These are phyloP conservation scores for Neodiprion virginianus DNA, from an alignment of 1,140 invertebrate genomes.

Conservation along the genomic window DNA sequence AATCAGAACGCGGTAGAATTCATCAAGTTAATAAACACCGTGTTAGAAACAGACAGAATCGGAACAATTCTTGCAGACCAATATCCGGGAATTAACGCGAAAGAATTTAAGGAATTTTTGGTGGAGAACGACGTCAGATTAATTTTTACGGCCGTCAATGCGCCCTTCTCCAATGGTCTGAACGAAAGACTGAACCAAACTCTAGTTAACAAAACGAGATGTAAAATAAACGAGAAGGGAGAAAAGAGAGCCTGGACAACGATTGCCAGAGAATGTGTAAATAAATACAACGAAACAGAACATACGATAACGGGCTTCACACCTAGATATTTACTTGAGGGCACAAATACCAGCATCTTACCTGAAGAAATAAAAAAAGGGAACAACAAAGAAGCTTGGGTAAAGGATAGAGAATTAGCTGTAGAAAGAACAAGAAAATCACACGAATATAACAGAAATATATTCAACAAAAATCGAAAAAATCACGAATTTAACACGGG, in stretches of 20 bases:
- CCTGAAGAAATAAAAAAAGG: constrained; percentile 21
- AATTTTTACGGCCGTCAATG: constrained; percentile 28
- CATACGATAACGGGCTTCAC: constrained; percentile 21
- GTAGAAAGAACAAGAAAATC: constrained; percentile 16
- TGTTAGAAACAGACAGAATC: constrained; percentile 26
- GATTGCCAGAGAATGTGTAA: constrained; percentile 20
- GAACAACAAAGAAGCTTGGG: constrained; percentile 4
- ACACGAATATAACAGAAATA: constrained; percentile 21
- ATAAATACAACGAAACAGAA: constrained; percentile 24
- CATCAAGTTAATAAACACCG: constrained; percentile 23
- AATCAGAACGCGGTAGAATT: constrained; percentile 22
- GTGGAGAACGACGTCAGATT: constrained; percentile 19
- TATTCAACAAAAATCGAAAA: constrained; percentile 19
- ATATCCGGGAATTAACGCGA: constrained; percentile 33
- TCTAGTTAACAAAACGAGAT: constrained; percentile 28
- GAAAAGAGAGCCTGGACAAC: constrained; percentile 23
- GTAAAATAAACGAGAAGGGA: constrained; percentile 22
- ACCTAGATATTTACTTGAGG: constrained; percentile 25
- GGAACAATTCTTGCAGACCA: constrained; percentile 31
- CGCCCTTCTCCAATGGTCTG: constrained; percentile 25
- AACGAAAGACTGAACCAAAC: constrained; percentile 11
- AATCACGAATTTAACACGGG: constrained; percentile 17
- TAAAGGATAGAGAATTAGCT: constrained; percentile 16
- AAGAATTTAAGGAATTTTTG: constrained; percentile 31
- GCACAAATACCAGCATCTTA: constrained; percentile 8